These are phyloP conservation scores for Phoenicopterus ruber DNA, from an alignment of 2,113 vertebrate species.

Conservation along the genomic window DNA sequence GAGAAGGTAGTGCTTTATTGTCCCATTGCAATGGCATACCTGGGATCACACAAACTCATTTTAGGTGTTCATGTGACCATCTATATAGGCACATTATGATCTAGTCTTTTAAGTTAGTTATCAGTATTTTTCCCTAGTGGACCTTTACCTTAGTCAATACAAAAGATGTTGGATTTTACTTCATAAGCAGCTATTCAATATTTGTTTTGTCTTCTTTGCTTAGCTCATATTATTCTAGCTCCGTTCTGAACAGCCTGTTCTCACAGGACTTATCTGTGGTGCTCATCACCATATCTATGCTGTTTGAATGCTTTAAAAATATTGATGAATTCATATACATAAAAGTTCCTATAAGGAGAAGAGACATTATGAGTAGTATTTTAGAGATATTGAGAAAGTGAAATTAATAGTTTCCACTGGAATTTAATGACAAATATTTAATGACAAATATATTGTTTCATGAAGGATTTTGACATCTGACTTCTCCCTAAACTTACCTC, in stretches of 20 bases:
- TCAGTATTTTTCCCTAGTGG: background rate
- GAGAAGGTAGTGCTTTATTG: background rate
- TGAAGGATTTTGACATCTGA: background rate
- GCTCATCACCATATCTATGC: background rate
- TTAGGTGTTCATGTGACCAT: background rate
- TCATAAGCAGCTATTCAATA: background rate
- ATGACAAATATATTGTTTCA: background rate
- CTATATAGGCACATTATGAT: background rate
- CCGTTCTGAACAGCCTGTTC: background rate
- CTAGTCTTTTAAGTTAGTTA: background rate
- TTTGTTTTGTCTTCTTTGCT: background rate
- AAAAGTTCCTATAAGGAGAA: background rate
- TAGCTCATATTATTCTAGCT: fast-evolving
- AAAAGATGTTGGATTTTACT: background rate
- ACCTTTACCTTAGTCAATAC: background rate
- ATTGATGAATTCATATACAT: background rate
- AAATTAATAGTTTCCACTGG: background rate
- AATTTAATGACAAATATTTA: background rate
- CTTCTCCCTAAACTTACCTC: background rate
- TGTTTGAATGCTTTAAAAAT: background rate
- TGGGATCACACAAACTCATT: background rate
- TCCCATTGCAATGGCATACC: background rate
- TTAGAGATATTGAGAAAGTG: background rate
- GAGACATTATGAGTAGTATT: background rate
- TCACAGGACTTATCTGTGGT: background rate